Evolutionary conservation across 2,888 invertebrate species (phyloP).

Genomic region (Scaptomyza tumidula): DNA sequence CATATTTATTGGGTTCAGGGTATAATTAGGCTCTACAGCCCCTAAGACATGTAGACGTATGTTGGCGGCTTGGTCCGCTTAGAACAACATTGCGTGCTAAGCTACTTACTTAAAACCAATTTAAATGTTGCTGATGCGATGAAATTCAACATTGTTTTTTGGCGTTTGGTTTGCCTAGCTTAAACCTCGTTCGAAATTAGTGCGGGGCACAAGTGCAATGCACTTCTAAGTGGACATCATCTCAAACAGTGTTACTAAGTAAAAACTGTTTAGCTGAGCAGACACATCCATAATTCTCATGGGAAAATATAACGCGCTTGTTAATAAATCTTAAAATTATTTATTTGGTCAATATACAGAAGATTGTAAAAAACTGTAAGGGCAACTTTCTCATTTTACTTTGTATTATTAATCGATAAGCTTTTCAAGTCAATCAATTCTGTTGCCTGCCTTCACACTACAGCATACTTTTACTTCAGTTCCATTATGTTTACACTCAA

Average conservation of each 20-base stretch:
- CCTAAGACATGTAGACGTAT: slow-evolving; percentile 16
- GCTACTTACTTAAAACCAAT: slow-evolving; percentile 51
- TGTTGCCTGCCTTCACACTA: background rate
- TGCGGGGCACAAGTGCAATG: slow-evolving; percentile 28
- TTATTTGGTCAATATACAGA: background rate
- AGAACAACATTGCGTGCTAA: slow-evolving; percentile 47
- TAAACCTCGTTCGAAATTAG: too few species aligned
- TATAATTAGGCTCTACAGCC: background rate
- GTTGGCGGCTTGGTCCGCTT: background rate
- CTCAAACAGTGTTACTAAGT: slow-evolving; percentile 10
- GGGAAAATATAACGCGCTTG: too few species aligned
- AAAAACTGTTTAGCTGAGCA: background rate
- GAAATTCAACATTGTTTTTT: slow-evolving; percentile 27
- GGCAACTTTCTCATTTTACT: background rate
- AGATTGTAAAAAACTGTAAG: background rate
- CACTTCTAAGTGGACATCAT: slow-evolving; percentile 3
- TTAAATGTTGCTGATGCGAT: slow-evolving; percentile 44
- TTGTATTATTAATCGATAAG: background rate
- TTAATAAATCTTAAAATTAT: too few species aligned
- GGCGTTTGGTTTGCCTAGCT: background rate
- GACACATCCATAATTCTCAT: background rate
- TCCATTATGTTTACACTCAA: slow-evolving; percentile 3
- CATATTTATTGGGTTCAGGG: too few species aligned
- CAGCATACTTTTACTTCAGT: background rate
- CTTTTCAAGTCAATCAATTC: slow-evolving; percentile 9